phyloP scores from a whole-genome alignment of 2,113 vertebrate species.

The Salvator merianae region DNA sequence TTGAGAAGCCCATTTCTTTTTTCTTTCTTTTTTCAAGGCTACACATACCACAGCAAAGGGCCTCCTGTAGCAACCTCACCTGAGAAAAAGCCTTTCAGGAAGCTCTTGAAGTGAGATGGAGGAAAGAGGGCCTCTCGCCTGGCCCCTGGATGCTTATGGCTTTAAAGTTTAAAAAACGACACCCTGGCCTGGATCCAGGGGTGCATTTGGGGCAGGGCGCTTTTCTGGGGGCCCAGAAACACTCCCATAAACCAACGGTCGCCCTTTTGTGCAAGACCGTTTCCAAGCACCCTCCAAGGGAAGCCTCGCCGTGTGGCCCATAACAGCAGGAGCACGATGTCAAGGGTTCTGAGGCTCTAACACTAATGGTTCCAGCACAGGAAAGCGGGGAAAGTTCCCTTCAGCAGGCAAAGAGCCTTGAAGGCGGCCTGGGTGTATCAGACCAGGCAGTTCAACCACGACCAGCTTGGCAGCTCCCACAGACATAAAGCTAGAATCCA shows the following conservation, averaged over 20 bases:
- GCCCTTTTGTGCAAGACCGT: neutral
- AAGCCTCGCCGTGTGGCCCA: neutral
- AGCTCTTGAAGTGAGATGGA: neutral
- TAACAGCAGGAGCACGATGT: neutral
- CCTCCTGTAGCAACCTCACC: neutral
- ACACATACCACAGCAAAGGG: no score
- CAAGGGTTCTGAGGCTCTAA: neutral
- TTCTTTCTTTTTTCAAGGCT: no score
- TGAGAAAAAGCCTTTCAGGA: neutral
- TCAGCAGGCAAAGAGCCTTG: neutral
- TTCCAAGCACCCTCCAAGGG: neutral
- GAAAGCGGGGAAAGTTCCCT: neutral
- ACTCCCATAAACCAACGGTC: no score
- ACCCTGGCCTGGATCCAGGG: neutral
- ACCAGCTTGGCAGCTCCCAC: no score
- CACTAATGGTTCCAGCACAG: neutral
- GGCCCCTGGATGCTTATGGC: neutral
- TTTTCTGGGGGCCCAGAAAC: no score
- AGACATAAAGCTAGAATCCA: no score
- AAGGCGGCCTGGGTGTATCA: neutral
- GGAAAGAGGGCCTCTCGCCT: neutral
- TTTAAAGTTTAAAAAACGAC: neutral
- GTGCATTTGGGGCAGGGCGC: no score
- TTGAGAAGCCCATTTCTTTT: no score
- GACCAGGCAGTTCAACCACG: no score